These are phyloP conservation scores for Ptilonorhynchus violaceus DNA, from an alignment of 2,113 vertebrate genomes.

Conservation along the genomic window DNA sequence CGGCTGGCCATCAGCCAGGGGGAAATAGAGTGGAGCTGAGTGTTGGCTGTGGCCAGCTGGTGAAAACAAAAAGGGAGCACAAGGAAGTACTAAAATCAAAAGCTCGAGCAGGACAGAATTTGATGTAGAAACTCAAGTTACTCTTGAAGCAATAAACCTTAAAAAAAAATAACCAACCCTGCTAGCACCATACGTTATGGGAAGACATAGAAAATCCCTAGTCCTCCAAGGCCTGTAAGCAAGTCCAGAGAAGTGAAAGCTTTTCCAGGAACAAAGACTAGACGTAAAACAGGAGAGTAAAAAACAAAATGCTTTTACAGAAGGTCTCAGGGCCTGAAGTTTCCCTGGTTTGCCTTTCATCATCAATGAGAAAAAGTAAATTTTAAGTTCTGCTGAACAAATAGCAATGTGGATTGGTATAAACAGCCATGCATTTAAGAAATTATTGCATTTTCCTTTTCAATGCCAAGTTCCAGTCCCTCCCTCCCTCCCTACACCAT, in stretches of 20 bases:
- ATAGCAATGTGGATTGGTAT: background rate
- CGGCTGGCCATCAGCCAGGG: constrained; percentile 44
- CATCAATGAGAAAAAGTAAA: background rate
- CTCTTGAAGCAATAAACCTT: background rate
- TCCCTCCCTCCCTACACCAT: background rate
- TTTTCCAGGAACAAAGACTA: background rate
- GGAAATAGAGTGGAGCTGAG: constrained; percentile 54
- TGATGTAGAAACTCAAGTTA: background rate
- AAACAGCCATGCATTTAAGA: background rate
- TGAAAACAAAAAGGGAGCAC: constrained; percentile 13
- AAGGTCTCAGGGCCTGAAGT: background rate
- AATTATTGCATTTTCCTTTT: background rate
- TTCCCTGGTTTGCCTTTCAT: background rate
- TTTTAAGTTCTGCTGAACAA: background rate
- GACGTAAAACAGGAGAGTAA: background rate
- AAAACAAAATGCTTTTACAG: background rate
- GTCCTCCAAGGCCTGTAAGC: background rate
- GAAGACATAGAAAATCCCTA: background rate
- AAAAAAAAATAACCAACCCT: background rate
- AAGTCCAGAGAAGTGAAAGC: background rate
- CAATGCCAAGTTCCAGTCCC: background rate
- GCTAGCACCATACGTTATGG: background rate
- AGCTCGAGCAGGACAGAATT: background rate
- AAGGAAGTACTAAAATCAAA: constrained; percentile 34
- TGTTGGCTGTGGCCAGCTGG: constrained; percentile 62